Percentiles rank a stretch among this genome's conserved stretches.
Conservation (phyloP, 2,797 vertebrate species). For the Tamandua tetradactyla region DNA sequence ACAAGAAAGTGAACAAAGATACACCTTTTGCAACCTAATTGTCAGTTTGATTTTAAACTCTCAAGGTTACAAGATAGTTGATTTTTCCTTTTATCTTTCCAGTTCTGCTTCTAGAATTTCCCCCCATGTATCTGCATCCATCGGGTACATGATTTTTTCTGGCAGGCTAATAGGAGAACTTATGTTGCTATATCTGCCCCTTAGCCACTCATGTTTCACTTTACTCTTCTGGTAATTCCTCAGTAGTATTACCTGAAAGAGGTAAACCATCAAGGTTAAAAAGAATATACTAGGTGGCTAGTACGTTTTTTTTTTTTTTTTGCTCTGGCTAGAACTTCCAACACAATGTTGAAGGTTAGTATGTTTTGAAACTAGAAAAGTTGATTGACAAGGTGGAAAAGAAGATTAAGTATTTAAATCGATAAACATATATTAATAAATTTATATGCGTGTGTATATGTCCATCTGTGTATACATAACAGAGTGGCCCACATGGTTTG, state of each 20-base stretch:
- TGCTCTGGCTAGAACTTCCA: no score
- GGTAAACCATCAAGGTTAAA: constrained; percentile 23
- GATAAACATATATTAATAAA: not conserved
- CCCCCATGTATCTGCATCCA: constrained; percentile 92
- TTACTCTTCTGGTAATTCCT: constrained; percentile 92
- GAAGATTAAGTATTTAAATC: not conserved
- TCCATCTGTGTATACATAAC: not conserved
- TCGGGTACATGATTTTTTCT: constrained; percentile 88
- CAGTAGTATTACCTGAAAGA: constrained; percentile 88
- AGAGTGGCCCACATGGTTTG: not conserved
- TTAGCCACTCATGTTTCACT: constrained; percentile 91
- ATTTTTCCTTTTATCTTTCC: constrained; percentile 85
- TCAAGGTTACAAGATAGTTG: not conserved
- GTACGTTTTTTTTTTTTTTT: no score
- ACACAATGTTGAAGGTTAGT: no score
- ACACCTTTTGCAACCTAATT: not conserved
- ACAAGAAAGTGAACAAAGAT: not conserved
- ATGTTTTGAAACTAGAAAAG: constrained; percentile 38
- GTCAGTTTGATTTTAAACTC: constrained; percentile 37
- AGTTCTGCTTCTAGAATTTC: constrained; percentile 95
- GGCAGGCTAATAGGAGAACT: constrained; percentile 86
- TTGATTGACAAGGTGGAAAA: not conserved
- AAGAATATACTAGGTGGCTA: not conserved
- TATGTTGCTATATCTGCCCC: constrained; percentile 91
- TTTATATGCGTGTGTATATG: not conserved